phyloP scores from a whole-genome alignment of 2,888 invertebrate species.

The Acanthopleura granulata region DNA sequence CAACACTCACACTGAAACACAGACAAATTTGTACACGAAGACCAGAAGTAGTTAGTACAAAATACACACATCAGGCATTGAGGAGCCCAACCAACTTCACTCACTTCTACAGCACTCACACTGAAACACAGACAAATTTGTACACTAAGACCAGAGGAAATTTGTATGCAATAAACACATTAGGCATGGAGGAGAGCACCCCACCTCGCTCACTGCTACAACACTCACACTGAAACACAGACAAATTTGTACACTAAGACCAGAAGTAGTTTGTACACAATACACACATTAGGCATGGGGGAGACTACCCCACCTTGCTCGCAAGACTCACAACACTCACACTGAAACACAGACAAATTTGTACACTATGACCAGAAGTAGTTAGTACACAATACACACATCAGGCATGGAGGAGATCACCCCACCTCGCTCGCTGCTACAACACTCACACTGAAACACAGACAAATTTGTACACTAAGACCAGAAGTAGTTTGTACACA shows the following conservation, averaged over 20 bases:
- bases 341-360: slow-evolving; percentile 73
- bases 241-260: slow-evolving; percentile 64
- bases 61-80: slow-evolving; percentile 87
- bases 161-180: slow-evolving; percentile 92
- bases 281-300: slow-evolving; percentile 85
- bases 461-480: not conserved
- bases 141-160: slow-evolving; percentile 65
- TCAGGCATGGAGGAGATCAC: slow-evolving; percentile 82
- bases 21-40: not conserved
- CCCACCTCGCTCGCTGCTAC: slow-evolving; percentile 76
- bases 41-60: slow-evolving; percentile 90
- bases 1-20: slow-evolving; percentile 83
- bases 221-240: slow-evolving; percentile 79
- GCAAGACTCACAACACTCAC: slow-evolving; percentile 83
- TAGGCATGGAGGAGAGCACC: slow-evolving; percentile 80
- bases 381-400: slow-evolving; percentile 88
- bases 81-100: slow-evolving; percentile 75
- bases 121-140: slow-evolving; percentile 70
- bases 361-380: slow-evolving; percentile 63
- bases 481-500: slow-evolving; percentile 89
- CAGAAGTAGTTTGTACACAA: slow-evolving; percentile 89
- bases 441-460: slow-evolving; percentile 81
- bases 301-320: slow-evolving; percentile 75
- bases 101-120: slow-evolving; percentile 83
- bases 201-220: slow-evolving; percentile 78